phyloP scores from a whole-genome alignment of 2,888 invertebrate genomes.

The Margaritifera margaritifera region DNA sequence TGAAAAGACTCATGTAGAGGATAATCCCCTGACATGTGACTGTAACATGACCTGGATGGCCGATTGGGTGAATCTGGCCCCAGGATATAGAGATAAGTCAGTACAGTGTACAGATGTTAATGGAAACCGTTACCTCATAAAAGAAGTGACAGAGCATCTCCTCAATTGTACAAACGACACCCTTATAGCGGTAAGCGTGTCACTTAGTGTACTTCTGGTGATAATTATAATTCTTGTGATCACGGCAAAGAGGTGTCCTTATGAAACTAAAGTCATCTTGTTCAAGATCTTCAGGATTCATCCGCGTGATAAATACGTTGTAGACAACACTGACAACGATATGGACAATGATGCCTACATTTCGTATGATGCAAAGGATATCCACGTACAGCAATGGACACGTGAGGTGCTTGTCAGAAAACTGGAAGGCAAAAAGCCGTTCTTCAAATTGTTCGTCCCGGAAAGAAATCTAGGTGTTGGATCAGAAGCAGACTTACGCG shows the following conservation, averaged over 20 bases:
- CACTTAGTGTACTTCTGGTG: slow-evolving; percentile 25
- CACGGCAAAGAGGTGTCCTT: slow-evolving; percentile 45
- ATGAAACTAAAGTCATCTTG: slow-evolving; percentile 42
- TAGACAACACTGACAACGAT: slow-evolving; percentile 29
- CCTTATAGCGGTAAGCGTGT: slow-evolving; percentile 29
- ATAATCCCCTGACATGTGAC: slow-evolving; percentile 28
- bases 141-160: slow-evolving; percentile 24
- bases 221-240: slow-evolving; percentile 30
- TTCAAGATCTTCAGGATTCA: slow-evolving; percentile 39
- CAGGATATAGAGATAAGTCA: slow-evolving; percentile 17
- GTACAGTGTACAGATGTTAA: slow-evolving; percentile 30
- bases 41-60: slow-evolving; percentile 41
- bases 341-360: slow-evolving; percentile 25
- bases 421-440: slow-evolving; percentile 35
- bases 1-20: slow-evolving; percentile 14
- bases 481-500: slow-evolving; percentile 19
- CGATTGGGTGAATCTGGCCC: slow-evolving; percentile 38
- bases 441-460: slow-evolving; percentile 27
- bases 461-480: slow-evolving; percentile 24
- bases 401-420: slow-evolving; percentile 27
- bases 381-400: slow-evolving; percentile 41
- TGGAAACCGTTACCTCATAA: slow-evolving; percentile 20
- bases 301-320: slow-evolving; percentile 37
- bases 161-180: slow-evolving; percentile 34
- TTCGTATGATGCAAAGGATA: slow-evolving; percentile 42